A percentile compares a stretch with the other conserved stretches of the same genome.
These are phyloP conservation scores for Triplophysa bombifrons DNA, from an alignment of 2,797 vertebrate species.

Conservation along the genomic window DNA sequence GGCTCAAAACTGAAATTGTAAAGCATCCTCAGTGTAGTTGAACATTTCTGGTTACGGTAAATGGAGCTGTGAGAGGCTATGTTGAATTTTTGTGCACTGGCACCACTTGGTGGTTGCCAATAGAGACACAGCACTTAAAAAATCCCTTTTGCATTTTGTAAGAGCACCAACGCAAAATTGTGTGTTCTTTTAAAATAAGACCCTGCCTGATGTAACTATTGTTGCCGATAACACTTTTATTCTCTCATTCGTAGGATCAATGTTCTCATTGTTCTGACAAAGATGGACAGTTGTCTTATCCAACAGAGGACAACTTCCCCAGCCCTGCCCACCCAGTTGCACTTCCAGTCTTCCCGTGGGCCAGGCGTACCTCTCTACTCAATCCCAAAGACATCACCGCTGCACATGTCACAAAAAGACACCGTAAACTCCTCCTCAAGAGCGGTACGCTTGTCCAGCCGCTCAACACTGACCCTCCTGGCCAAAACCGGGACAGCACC, in stretches of 20 bases:
- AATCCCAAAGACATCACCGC: slow-evolving; percentile 31
- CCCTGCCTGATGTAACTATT: background rate
- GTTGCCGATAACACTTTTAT: background rate
- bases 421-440: slow-evolving; percentile 85
- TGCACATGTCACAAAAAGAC: slow-evolving; percentile 79
- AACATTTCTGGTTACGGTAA: background rate
- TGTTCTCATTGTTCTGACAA: slow-evolving; percentile 45
- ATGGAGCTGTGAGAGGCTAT: background rate
- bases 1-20: too few relatives aligned
- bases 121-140: slow-evolving; percentile 6
- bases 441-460: slow-evolving; percentile 73
- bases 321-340: slow-evolving; percentile 21
- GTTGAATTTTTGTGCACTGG: slow-evolving; percentile 29
- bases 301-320: slow-evolving; percentile 23
- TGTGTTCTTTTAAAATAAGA: background rate
- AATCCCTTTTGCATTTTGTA: background rate
- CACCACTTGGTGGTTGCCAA: slow-evolving; percentile 45
- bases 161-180: background rate
- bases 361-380: slow-evolving; percentile 1
- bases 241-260: slow-evolving; percentile 27
- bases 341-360: slow-evolving; percentile 19
- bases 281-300: slow-evolving; percentile 22
- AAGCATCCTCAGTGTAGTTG: background rate
- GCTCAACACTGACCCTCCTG: slow-evolving; percentile 27
- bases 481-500: slow-evolving; percentile 63